These are phyloP conservation scores for Linepithema humile DNA, from an alignment of 1,140 invertebrate species.

Conservation along the genomic window DNA sequence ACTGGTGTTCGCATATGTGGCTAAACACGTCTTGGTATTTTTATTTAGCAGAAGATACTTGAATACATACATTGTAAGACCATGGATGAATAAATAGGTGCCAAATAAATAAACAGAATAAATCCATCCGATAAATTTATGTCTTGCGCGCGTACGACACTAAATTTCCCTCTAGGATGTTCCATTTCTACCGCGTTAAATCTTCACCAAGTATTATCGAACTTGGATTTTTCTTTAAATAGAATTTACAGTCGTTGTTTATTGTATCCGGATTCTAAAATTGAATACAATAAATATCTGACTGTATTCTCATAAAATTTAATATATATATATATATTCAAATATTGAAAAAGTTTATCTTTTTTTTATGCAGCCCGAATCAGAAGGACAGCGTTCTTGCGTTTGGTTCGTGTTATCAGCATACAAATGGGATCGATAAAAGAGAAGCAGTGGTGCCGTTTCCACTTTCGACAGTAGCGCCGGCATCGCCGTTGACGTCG, in stretches of 20 bases:
- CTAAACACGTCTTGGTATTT: constrained; percentile 70
- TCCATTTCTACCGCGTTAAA: not conserved
- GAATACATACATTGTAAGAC: constrained; percentile 76
- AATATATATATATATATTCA: not conserved
- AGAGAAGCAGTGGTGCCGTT: not conserved
- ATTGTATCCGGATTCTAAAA: not conserved
- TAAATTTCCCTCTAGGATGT: not conserved
- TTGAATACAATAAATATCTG: too few species aligned
- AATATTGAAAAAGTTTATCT: not conserved
- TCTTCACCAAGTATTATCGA: too few species aligned
- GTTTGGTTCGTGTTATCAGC: not conserved
- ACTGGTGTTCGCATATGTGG: constrained; percentile 78
- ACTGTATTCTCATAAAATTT: too few species aligned
- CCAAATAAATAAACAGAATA: constrained; percentile 24
- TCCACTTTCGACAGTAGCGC: constrained; percentile 28
- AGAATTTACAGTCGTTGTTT: not conserved
- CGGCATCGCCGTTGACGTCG: constrained; percentile 24
- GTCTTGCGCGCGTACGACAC: not conserved
- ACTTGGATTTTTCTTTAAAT: not conserved
- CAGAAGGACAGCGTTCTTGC: not conserved
- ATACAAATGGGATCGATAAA: constrained; percentile 58
- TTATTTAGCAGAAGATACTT: constrained; percentile 74
- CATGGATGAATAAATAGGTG: constrained; percentile 74
- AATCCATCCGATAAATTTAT: not conserved
- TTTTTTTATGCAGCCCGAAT: too few species aligned